Evolutionary conservation across 2,797 vertebrate species (phyloP), one percentile per base, ranked within the genome.

Genomic region (Etheostoma perlongum): DNA sequence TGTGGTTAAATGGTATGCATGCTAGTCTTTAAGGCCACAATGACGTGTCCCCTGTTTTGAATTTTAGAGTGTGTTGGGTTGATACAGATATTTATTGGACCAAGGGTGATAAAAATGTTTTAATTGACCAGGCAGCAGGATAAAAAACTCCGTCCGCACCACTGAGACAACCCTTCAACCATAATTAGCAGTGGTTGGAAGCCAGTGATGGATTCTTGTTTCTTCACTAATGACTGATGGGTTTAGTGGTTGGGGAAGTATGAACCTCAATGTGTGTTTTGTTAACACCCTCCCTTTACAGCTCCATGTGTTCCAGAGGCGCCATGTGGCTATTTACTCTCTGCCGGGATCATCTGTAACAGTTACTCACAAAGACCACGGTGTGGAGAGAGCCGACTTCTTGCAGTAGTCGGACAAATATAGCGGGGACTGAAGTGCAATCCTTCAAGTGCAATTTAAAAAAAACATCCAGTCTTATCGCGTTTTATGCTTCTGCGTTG

Each of bases 151-250:
- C 18, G 4, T 23, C 42, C 30, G 6, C 36, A 15, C 49, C 19
- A 47, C 11, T 18, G 27, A 64, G 42, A 68, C n/a, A 18, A 1
- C 30, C 52, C 58, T 33, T 25, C 21, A 42, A 36, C 33, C 47
- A 13, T 53, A 59, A 69, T 58, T 44, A 66, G n/a, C 60, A 25
- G 52, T 15, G 36, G n/a, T 59, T 44, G 72, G 74, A 59, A n/a
- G 51, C 44, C 48, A n/a, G 60, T 6, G 42, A 76, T 33, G 19
- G 61, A 42, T 65, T 14, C 18, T 40, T 25, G 9, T 60, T 48
- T 21, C 52, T 64, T 30, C 33, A 7, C 2, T 18, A 8, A 23
- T 19, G 10, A 3, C 23, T 30, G 40, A 52, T 51, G 60, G 40
- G 52, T 65, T 1, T 12, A 53, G 57, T 2, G 15, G 54, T 30